Evolutionary conservation across 2,113 vertebrate genomes (phyloP).

Genomic region (Rhagologus leucostigma): DNA sequence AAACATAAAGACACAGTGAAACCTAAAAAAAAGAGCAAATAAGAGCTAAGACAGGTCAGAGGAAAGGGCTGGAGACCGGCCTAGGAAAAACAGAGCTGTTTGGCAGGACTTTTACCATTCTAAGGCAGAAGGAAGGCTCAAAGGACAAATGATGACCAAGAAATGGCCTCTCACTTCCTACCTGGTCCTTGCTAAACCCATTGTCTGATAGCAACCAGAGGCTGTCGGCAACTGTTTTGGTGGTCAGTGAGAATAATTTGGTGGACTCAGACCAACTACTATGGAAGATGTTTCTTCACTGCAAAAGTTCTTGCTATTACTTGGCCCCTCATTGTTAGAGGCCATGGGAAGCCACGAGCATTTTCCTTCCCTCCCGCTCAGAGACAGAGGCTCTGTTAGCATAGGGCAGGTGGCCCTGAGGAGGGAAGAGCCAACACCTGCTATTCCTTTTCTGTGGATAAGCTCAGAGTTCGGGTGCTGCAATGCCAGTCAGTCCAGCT

Average conservation of each 20-base stretch:
- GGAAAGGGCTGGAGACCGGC: neutral
- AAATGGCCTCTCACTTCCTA: neutral
- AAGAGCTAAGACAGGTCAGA: neutral
- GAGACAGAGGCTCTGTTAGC: neutral
- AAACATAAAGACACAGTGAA: slow-evolving; percentile 14
- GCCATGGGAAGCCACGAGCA: neutral
- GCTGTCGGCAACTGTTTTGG: neutral
- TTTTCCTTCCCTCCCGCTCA: neutral
- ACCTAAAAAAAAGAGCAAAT: neutral
- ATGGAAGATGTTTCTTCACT: neutral
- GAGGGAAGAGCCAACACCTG: neutral
- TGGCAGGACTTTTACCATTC: neutral
- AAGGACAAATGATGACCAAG: neutral
- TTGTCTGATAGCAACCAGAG: neutral
- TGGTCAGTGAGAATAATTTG: neutral
- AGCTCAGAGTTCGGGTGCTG: neutral
- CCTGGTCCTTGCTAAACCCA: neutral
- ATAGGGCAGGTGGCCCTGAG: neutral
- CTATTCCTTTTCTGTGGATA: neutral
- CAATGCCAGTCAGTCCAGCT: neutral
- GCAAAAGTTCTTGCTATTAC: neutral
- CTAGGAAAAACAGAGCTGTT: neutral
- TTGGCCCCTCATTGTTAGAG: neutral
- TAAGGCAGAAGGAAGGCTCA: neutral
- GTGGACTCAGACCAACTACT: neutral